These are phyloP conservation scores for Drosophila truncata DNA, from an alignment of 1,140 invertebrate species.

Conservation along the genomic window DNA sequence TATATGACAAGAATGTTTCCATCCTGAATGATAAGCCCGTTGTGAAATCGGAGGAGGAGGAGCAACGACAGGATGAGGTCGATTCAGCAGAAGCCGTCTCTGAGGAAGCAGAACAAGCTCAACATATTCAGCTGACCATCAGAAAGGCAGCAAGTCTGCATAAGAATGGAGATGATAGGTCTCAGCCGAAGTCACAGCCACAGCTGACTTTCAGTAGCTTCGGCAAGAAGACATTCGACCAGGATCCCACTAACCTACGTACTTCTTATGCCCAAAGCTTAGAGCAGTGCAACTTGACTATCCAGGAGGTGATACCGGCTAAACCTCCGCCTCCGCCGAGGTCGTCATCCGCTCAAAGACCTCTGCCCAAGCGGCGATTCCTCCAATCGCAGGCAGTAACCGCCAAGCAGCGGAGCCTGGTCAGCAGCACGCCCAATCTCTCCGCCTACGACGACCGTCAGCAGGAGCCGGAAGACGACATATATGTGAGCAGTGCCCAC, in stretches of 20 bases:
- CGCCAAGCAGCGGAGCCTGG: constrained; percentile 85
- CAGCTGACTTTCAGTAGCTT: constrained; percentile 55
- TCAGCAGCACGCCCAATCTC: constrained; percentile 89
- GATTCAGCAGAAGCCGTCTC: background rate
- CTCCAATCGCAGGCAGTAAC: constrained; percentile 82
- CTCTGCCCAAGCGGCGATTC: constrained; percentile 76
- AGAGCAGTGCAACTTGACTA: constrained; percentile 78
- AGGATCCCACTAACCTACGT: constrained; percentile 79
- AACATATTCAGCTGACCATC: constrained; percentile 77
- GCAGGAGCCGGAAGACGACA: constrained; percentile 77
- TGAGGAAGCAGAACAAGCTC: constrained; percentile 35
- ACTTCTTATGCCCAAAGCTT: constrained; percentile 80
- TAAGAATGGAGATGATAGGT: constrained; percentile 16
- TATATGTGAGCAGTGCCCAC: constrained; percentile 78
- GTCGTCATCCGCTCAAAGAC: constrained; percentile 8
- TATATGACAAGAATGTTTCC: constrained; percentile 87
- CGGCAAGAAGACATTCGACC: constrained; percentile 81
- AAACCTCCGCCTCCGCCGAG: constrained; percentile 5
- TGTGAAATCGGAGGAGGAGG: constrained; percentile 11
- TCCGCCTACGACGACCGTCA: constrained; percentile 85
- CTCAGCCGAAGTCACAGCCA: constrained; percentile 2
- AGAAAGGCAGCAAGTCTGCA: constrained; percentile 66
- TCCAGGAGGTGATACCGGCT: constrained; percentile 23
- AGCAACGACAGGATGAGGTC: background rate
- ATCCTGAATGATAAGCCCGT: constrained; percentile 85